Conservation (phyloP, 2,113 vertebrate species). For the Isichthys henryi region DNA sequence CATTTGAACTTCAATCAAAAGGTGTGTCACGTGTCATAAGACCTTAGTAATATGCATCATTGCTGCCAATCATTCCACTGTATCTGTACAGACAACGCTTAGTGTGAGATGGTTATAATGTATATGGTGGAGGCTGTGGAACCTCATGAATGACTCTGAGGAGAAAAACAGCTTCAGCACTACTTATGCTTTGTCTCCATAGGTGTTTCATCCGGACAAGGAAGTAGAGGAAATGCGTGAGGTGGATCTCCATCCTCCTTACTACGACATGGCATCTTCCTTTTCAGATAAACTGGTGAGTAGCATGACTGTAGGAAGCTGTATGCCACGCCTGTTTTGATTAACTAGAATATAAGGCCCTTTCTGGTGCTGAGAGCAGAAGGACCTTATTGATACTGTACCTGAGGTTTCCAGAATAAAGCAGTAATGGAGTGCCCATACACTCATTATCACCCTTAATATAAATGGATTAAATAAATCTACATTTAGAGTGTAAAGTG, state of each 20-base stretch:
- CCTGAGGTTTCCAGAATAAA: not conserved
- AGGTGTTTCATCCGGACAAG: constrained; percentile 80
- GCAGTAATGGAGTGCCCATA: not conserved
- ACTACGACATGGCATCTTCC: constrained; percentile 75
- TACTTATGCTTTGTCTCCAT: constrained; percentile 39
- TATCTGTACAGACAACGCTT: not conserved
- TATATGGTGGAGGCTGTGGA: not conserved
- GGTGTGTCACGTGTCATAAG: not conserved
- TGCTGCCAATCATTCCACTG: not conserved
- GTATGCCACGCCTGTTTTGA: not conserved
- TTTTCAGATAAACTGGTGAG: constrained; percentile 79
- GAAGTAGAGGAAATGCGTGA: constrained; percentile 72
- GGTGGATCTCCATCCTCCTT: constrained; percentile 69
- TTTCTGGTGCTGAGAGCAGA: not conserved
- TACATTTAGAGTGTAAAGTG: not conserved
- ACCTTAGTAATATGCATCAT: not conserved
- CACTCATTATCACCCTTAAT: not conserved
- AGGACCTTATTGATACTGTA: not conserved
- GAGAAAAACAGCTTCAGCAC: not conserved
- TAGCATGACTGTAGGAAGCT: constrained; percentile 22
- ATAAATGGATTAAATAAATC: not conserved
- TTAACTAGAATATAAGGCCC: not conserved
- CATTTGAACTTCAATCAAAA: not conserved
- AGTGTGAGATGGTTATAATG: not conserved
- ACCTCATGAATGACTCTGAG: not conserved